Base-by-base conservation (phyloP, 2,888 invertebrate genomes). In the Aphrophora alni region DNA sequence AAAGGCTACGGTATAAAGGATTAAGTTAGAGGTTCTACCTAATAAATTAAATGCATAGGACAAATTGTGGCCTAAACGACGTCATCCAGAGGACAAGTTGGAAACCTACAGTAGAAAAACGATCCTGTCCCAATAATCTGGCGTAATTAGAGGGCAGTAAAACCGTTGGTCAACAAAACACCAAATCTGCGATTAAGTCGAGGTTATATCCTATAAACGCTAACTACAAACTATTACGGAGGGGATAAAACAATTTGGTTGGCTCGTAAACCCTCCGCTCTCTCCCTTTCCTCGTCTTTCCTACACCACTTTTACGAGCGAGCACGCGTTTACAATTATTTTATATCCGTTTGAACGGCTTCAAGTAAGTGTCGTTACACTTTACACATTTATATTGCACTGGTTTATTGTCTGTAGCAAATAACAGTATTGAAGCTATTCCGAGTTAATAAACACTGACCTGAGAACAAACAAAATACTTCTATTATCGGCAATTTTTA, bases 231-330 rank as follows among this genome's bases (percentile, higher is more conserved):
- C 81, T 81, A 81, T 77, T 78, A 28, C 44, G 77, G 78, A 75
- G 81, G 81, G 81, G 81, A 81, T 81, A 81, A 81, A 81, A 81
- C 81, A 81, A 81, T 81, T 81, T 81, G 81, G 81, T 74, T 38
- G 69, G 51, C 71, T 69, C 77, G 75, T 81, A 81, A 81, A 81
- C 28, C 59, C 77, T 27, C 51, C 68, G 28, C 17, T 27, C 69
- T 21, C 75, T 28, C 68, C 73, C 24, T 38, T 73, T 33, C 77
- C 59, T 77, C 68, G 59, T 24, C 24, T 72, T 77, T 73, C 71
- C 77, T 72, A 72, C 80, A 72, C 76, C 68, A 70, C 75, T 77
- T 77, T 77, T 77, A 77, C 77, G 77, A 77, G 69, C 59, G 59
- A 69, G 77, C 77, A 73, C 70, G 77, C 74, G 81, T 78, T 81